A percentile compares a stretch with the other conserved stretches of the same genome.
Conservation (phyloP, 2,113 vertebrate genomes). For the Poecilia latipinna region DNA sequence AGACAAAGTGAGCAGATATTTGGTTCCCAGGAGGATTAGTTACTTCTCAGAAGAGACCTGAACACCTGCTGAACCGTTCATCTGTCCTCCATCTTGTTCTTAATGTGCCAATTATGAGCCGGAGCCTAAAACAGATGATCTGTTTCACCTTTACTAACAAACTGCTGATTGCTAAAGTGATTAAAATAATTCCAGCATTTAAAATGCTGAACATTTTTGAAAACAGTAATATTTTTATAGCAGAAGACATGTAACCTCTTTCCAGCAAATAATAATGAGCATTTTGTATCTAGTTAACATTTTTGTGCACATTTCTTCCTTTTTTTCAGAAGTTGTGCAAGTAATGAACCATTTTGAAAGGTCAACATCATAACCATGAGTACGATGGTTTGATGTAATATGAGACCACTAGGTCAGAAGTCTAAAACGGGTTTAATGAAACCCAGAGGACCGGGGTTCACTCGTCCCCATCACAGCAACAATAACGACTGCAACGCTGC, state of each 20-base stretch:
- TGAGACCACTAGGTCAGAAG: constrained; percentile 42
- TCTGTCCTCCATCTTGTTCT: background rate
- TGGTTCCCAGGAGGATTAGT: constrained; percentile 19
- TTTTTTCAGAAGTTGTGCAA: background rate
- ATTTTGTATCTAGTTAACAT: background rate
- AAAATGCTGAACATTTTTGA: background rate
- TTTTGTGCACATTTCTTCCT: background rate
- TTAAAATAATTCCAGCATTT: too few relatives aligned
- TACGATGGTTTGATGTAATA: constrained; percentile 4
- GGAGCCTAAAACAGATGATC: background rate
- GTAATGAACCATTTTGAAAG: background rate
- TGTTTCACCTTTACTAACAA: background rate
- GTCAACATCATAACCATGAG: background rate
- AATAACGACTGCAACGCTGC: constrained; percentile 35
- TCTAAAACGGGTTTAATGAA: constrained; percentile 15
- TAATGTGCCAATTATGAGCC: constrained; percentile 29
- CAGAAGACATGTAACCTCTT: background rate
- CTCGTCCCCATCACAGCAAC: constrained; percentile 45
- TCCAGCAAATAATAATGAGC: constrained; percentile 1
- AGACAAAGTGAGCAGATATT: constrained; percentile 29
- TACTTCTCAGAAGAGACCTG: constrained; percentile 22
- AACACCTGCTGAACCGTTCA: constrained; percentile 19
- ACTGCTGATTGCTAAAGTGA: too few relatives aligned
- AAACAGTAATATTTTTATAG: background rate
- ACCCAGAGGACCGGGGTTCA: constrained; percentile 24